Evolutionary conservation across 2,888 invertebrate species (phyloP), one percentile per base, ranked within the genome.

Genomic region (Neria commutata): DNA sequence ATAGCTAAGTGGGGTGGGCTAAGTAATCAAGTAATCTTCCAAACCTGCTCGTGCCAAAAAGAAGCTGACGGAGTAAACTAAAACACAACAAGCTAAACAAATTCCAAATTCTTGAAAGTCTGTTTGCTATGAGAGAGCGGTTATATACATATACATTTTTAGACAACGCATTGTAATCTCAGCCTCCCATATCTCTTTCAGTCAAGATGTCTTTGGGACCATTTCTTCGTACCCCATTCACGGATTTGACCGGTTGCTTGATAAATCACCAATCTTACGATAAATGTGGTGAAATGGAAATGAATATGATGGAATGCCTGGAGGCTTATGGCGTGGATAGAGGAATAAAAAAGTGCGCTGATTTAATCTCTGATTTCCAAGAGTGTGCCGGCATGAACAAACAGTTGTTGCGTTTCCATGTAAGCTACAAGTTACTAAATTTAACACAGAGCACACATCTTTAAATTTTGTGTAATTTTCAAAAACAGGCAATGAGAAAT

Each of bases 281-380:
- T 21, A 76, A 80, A 23, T 94, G 93, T 73, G 87, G 86, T 33
- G 83, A 85, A 58, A 82, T 90, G 67, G 92, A 93, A 81, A 82
- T 89, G 75, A 84, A 86, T 26, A 86, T 87, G 72, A 86, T 90
- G 82, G 90, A 93, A 66, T 94, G 93, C 71, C 73, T 92, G 49
- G 92, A 93, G 73, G 93, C 91, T 2, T 92, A 93, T 66, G 94
- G 93, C 1, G 69, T 87, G 10, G 86, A 87, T n/a, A 83, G 84
- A 40, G 90, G 89, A 1, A 68, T 81, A 33, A 72, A 72, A n/a
- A 86, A 88, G 74, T 94, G 94, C 75, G 73, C 79, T 3, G 78
- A 83, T 53, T 76, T 90, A 6, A 84, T 89, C 56, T 83, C 84
- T 0, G 92, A 94, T 78, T 89, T 88, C 69, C 83, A 85, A 60